Conservation (phyloP, 2,113 vertebrate species). For the Dicerorhinus sumatrensis region DNA sequence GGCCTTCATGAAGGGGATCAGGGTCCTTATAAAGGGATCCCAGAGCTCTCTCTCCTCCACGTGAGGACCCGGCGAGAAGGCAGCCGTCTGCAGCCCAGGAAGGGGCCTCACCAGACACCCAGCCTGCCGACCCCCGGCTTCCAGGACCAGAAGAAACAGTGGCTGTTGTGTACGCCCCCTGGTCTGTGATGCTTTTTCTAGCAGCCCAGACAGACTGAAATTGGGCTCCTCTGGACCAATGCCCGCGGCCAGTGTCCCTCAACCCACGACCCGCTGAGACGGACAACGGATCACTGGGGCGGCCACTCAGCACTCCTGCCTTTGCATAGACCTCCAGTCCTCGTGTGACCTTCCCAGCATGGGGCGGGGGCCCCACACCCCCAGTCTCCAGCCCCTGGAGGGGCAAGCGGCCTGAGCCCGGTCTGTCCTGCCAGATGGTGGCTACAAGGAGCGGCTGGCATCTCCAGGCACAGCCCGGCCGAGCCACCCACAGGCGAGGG, state of each 20-base stretch:
- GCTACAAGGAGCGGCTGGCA: not conserved
- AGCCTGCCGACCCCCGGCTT: not conserved
- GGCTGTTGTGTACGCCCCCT: rapidly evolving
- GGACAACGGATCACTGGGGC: rapidly evolving
- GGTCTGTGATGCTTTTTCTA: rapidly evolving
- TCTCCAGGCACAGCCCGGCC: no score
- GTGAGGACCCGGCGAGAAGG: not conserved
- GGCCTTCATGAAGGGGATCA: rapidly evolving
- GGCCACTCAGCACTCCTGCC: not conserved
- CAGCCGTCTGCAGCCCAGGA: not conserved
- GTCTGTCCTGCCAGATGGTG: not conserved
- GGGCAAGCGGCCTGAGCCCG: rapidly evolving
- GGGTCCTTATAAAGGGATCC: not conserved
- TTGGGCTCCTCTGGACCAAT: not conserved
- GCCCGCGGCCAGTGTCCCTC: not conserved
- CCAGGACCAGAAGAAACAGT: not conserved
- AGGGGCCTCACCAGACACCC: not conserved
- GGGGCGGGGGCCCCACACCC: not conserved
- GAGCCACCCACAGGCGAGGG: not conserved
- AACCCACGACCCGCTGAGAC: not conserved
- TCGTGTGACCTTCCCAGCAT: not conserved
- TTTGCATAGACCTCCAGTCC: rapidly evolving
- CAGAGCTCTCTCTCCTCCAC: not conserved
- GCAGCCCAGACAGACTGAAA: not conserved
- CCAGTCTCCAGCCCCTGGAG: not conserved